Percentiles rank a stretch among this genome's conserved stretches.
These are phyloP conservation scores for Acanthurus tractus DNA, from an alignment of 2,797 vertebrate genomes.

Conservation along the genomic window DNA sequence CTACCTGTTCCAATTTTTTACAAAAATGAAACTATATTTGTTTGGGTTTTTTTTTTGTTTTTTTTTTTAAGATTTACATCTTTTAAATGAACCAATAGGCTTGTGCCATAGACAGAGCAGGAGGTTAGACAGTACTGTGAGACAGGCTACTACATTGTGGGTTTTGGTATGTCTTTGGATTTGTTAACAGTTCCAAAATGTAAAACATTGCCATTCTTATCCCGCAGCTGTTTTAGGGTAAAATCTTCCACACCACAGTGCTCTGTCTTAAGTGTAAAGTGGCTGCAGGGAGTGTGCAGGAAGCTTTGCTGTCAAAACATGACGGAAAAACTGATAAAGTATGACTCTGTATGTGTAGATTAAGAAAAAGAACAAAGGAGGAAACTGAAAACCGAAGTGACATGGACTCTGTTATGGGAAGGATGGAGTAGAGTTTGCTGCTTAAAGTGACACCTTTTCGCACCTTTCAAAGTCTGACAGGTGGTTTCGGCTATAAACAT, in stretches of 20 bases:
- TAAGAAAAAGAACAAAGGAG: not conserved
- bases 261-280: not conserved
- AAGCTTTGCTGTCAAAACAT: slow-evolving; percentile 21
- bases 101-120: not conserved
- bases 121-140: not conserved
- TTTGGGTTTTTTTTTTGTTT: too few species aligned
- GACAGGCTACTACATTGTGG: not conserved
- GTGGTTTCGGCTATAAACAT: not conserved
- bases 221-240: not conserved
- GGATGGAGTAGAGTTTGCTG: not conserved
- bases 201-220: not conserved
- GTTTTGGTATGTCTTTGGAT: not conserved
- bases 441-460: slow-evolving; percentile 14
- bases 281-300: slow-evolving; percentile 9
- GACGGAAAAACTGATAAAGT: not conserved
- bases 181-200: not conserved
- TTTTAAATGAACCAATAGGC: not conserved
- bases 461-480: not conserved
- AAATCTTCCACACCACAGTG: not conserved
- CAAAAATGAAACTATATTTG: too few species aligned
- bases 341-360: slow-evolving; percentile 3
- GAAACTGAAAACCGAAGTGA: not conserved
- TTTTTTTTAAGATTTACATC: not conserved
- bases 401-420: not conserved
- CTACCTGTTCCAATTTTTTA: not conserved